Evolutionary conservation across 2,888 invertebrate genomes (phyloP).

Genomic region (Chirona hameri): DNA sequence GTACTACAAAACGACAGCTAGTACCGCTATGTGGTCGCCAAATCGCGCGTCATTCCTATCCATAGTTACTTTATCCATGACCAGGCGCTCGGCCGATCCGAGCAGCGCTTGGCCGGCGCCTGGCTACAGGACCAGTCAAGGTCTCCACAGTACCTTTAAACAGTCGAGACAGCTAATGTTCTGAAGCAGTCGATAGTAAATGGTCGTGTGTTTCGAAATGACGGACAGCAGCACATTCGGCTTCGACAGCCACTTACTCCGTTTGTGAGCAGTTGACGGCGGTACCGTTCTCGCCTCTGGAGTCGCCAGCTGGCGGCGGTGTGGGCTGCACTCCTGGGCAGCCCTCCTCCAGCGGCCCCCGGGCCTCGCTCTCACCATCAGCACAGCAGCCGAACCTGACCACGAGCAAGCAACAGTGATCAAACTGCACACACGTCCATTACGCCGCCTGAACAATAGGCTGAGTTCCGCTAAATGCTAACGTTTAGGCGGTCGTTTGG

Average conservation of each 20-base stretch:
- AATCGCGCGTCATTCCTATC: too few relatives aligned
- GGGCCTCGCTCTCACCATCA: conserved; percentile 44
- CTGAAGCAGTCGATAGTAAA: not conserved
- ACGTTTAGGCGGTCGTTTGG: too few relatives aligned
- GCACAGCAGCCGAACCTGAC: conserved; percentile 44
- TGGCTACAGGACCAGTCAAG: not conserved
- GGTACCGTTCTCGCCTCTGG: conserved; percentile 61
- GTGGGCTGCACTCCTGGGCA: conserved; percentile 74
- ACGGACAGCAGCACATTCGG: not conserved
- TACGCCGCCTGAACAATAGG: too few relatives aligned
- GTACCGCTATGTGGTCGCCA: too few relatives aligned
- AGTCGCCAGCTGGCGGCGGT: conserved; percentile 82
- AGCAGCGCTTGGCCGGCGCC: not conserved
- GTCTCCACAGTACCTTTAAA: too few relatives aligned
- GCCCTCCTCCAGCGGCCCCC: conserved; percentile 70
- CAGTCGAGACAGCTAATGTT: not conserved
- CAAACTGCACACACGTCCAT: too few relatives aligned
- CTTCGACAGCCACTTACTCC: not conserved
- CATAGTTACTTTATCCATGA: too few relatives aligned
- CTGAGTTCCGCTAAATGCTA: too few relatives aligned
- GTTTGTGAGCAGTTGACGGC: conserved; percentile 46
- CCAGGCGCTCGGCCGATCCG: too few relatives aligned
- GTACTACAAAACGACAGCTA: too few relatives aligned
- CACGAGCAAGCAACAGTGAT: not conserved
- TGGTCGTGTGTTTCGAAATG: not conserved